phyloP scores from a whole-genome alignment of 1,140 invertebrate species.

The Melipona quadrifasciata region DNA sequence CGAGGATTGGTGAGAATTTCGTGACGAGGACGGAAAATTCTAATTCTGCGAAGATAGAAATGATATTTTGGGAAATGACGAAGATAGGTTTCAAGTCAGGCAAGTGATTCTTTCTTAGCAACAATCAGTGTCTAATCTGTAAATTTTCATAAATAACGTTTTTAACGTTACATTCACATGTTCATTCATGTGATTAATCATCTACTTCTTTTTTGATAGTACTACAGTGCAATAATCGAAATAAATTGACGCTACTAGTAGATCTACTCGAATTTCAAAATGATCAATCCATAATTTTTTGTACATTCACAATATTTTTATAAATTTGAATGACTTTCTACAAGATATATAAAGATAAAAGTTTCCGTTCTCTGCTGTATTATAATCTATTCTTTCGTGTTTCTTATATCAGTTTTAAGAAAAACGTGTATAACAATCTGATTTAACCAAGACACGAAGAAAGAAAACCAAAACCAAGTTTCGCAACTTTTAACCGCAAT shows the following conservation, averaged over 20 bases:
- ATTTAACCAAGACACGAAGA: neutral
- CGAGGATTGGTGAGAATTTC: neutral
- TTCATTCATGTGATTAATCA: neutral
- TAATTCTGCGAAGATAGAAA: neutral
- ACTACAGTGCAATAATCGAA: neutral
- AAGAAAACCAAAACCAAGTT: neutral
- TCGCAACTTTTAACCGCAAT: neutral
- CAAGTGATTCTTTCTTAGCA: neutral
- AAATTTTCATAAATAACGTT: too few relatives aligned
- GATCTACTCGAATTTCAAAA: too few relatives aligned
- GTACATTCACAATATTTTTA: too few relatives aligned
- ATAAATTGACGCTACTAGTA: neutral
- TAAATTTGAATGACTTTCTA: too few relatives aligned
- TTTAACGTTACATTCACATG: too few relatives aligned
- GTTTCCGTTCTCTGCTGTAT: too few relatives aligned
- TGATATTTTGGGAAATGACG: neutral
- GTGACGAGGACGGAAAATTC: neutral
- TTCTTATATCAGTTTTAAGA: too few relatives aligned
- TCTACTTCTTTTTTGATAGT: neutral
- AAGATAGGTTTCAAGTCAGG: neutral
- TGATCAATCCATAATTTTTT: too few relatives aligned
- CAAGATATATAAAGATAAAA: too few relatives aligned
- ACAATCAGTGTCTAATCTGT: too few relatives aligned
- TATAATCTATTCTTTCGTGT: too few relatives aligned
- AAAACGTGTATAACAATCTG: neutral